Evolutionary conservation across 1,140 invertebrate species (phyloP).

Genomic region (Papilio helenus): DNA sequence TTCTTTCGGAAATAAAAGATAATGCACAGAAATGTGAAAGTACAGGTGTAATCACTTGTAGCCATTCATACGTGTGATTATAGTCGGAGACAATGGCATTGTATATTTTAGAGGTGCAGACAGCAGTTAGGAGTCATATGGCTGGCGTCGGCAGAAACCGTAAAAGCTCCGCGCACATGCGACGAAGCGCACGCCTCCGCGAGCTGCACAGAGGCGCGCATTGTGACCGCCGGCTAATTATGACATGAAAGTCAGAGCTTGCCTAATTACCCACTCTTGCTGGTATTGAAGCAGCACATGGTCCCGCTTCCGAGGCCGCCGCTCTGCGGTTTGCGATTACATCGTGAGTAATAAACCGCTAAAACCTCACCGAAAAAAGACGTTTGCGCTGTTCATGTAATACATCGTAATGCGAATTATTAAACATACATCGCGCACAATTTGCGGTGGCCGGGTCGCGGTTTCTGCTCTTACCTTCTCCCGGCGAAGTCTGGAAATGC

Average conservation of each 20-base stretch:
- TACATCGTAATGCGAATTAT: slow-evolving; percentile 54
- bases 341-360: slow-evolving; percentile 52
- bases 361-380: slow-evolving; percentile 45
- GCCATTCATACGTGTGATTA: slow-evolving; percentile 22
- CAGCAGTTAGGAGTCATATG: slow-evolving; percentile 73
- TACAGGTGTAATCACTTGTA: background rate
- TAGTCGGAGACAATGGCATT: slow-evolving; percentile 31
- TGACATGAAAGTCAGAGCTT: slow-evolving; percentile 54
- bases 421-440: slow-evolving; percentile 50
- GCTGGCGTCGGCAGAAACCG: slow-evolving; percentile 72
- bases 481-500: background rate
- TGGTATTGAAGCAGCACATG: slow-evolving; percentile 67
- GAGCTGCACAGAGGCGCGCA: slow-evolving; percentile 50
- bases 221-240: slow-evolving; percentile 62
- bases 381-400: slow-evolving; percentile 51
- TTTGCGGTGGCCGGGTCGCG: slow-evolving; percentile 48
- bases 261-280: slow-evolving; percentile 67
- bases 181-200: slow-evolving; percentile 47
- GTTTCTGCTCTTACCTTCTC: slow-evolving; percentile 25
- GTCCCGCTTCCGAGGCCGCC: slow-evolving; percentile 62
- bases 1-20: background rate
- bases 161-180: slow-evolving; percentile 69
- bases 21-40: background rate
- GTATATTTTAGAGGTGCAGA: slow-evolving; percentile 45
- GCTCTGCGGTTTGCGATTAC: slow-evolving; percentile 72